Evolutionary conservation across 2,797 vertebrate genomes (phyloP).

Genomic region (Tapirus indicus): DNA sequence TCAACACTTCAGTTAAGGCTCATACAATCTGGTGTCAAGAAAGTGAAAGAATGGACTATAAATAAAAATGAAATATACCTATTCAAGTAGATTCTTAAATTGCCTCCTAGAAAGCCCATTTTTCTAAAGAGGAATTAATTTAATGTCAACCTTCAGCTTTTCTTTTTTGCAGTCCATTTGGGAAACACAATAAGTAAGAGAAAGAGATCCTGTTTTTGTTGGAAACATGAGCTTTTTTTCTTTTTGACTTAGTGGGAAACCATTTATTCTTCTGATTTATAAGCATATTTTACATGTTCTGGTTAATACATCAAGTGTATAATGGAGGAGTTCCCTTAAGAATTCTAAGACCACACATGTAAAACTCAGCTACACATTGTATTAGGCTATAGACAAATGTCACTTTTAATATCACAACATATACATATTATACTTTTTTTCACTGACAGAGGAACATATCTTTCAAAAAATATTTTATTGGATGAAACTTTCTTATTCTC

Average conservation of each 20-base stretch:
- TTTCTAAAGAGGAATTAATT: slow-evolving; percentile 8
- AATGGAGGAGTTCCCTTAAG: slow-evolving; percentile 77
- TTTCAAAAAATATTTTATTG: slow-evolving; percentile 91
- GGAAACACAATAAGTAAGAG: slow-evolving; percentile 9
- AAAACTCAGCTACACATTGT: slow-evolving; percentile 88
- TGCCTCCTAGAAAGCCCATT: neutral
- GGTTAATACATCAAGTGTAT: slow-evolving; percentile 56
- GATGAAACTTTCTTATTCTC: slow-evolving; percentile 87
- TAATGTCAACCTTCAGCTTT: neutral
- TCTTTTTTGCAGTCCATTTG: slow-evolving; percentile 12
- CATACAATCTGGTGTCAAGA: neutral
- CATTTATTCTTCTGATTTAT: slow-evolving; percentile 71
- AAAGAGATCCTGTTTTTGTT: slow-evolving; percentile 52
- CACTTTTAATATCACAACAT: slow-evolving; percentile 87
- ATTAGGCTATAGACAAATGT: slow-evolving; percentile 87
- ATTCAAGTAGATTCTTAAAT: slow-evolving; percentile 32
- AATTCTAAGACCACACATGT: slow-evolving; percentile 87
- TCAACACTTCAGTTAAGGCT: neutral
- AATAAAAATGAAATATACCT: slow-evolving; percentile 6
- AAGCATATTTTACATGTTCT: slow-evolving; percentile 66
- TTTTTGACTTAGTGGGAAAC: slow-evolving; percentile 70
- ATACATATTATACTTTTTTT: slow-evolving; percentile 85
- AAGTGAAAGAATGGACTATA: neutral
- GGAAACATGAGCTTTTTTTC: slow-evolving; percentile 70
- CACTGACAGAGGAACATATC: slow-evolving; percentile 86